Evolutionary conservation across 2,797 vertebrate genomes (phyloP), one percentile per base, ranked within the genome.

Genomic region (Sylvilagus floridanus): DNA sequence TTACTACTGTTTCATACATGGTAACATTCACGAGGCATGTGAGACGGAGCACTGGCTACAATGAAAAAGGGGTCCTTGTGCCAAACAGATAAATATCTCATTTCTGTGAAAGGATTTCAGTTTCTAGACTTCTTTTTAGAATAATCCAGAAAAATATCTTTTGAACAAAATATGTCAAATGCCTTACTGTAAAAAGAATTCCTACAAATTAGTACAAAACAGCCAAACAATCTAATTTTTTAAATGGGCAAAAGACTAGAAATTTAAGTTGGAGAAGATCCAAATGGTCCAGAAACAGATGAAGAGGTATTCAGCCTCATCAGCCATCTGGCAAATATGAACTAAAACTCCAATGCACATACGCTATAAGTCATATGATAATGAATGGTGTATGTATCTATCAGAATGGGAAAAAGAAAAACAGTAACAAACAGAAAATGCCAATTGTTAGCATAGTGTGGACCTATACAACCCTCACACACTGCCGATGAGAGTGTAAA

Each of bases 91-190:
- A 68, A 76, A 54, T 30, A 62, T 35, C 62, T 84, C 13, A 32
- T 89, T 89, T 65, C 37, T 68, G 19, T 30, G 52, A 90, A 88
- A 88, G 17, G 8, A 9, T 85, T 72, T 72, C 19, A 37, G 35
- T 42, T 93, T 84, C 84, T 88, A 30, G 47, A 94, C 84, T 68
- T 72, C 26, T 69, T 78, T 63, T 78, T 78, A 81, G 62, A 82
- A 62, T 79, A 92, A 85, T 12, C 30, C 85, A 75, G 21, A 54
- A 95, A 81, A 63, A 26, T 9, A 63, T 26, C 73, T 47, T 22
- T 94, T 60, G 14, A 57, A n/a, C 83, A 30, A 65, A 28, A 6
- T 65, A 69, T 32, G 13, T 78, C 6, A 11, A 76, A 88, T 57
- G 37, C 22, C 1, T 89, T 2, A 79, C 72, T 32, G 66, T 21